A percentile compares a stretch with the other conserved stretches of the same genome.
phyloP scores from a whole-genome alignment of 2,888 invertebrate species.

The Phanerotoma sp. region DNA sequence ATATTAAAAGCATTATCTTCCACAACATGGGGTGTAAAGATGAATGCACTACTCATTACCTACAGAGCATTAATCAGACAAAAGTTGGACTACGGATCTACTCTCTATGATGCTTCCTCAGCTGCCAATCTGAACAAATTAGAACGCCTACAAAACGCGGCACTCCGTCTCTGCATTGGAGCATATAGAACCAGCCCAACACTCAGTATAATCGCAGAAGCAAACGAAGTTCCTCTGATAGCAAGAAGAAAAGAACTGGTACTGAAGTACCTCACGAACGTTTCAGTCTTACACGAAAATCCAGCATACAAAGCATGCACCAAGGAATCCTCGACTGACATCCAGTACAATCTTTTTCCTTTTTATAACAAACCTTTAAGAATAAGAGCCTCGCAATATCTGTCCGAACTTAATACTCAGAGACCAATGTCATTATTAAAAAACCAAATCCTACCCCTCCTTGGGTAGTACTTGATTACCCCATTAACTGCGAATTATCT shows the following conservation, averaged over 20 bases:
- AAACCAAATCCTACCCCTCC: not conserved
- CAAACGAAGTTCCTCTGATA: conserved; percentile 26
- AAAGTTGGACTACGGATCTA: conserved; percentile 27
- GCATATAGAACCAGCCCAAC: conserved; percentile 26
- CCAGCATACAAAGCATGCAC: too few relatives aligned
- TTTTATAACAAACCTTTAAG: conserved; percentile 21
- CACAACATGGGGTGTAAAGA: conserved; percentile 22
- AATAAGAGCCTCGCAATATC: not conserved
- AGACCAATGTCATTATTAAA: conserved; percentile 45
- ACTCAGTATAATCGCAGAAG: conserved; percentile 15
- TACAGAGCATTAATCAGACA: conserved; percentile 29
- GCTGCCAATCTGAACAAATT: not conserved
- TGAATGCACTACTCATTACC: conserved; percentile 14
- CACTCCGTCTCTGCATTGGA: conserved; percentile 13
- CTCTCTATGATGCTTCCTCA: conserved; percentile 20
- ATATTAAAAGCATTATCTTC: conserved; percentile 25
- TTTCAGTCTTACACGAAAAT: too few relatives aligned
- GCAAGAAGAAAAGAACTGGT: too few relatives aligned
- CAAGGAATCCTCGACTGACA: too few relatives aligned
- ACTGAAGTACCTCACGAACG: conserved; percentile 26
- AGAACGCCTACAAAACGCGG: conserved; percentile 9
- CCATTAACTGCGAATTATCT: not conserved
- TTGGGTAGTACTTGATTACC: not conserved
- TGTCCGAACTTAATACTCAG: conserved; percentile 12
- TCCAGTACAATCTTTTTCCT: too few relatives aligned